A percentile compares a stretch with the other conserved stretches of the same genome.
phyloP scores from a whole-genome alignment of 2,113 vertebrate species.

The Tympanuchus pallidicinctus region DNA sequence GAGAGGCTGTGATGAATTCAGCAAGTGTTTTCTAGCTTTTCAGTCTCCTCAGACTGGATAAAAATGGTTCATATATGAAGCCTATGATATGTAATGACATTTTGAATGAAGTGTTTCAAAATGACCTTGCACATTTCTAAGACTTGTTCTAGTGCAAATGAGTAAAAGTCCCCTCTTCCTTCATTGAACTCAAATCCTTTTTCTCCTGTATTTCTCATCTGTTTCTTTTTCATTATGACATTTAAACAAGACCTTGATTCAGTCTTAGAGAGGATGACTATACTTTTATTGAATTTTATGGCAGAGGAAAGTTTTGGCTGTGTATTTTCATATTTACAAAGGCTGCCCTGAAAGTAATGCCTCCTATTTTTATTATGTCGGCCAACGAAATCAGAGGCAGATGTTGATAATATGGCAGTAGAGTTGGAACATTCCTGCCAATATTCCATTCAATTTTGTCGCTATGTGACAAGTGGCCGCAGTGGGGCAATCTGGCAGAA shows the following conservation, averaged over 20 bases:
- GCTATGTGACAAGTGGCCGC: too few species aligned
- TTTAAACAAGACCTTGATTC: not conserved
- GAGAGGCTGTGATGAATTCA: not conserved
- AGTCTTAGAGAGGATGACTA: not conserved
- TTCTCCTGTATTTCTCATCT: not conserved
- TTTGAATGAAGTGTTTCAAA: not conserved
- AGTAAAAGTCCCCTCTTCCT: not conserved
- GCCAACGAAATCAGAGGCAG: too few species aligned
- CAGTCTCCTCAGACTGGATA: not conserved
- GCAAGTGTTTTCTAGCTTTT: not conserved
- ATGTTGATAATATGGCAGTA: too few species aligned
- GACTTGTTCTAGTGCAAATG: not conserved
- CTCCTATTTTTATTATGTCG: too few species aligned
- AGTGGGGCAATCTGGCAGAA: too few species aligned
- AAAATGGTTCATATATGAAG: not conserved
- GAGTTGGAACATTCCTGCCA: too few species aligned
- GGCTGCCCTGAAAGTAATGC: too few species aligned
- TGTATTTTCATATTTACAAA: not conserved
- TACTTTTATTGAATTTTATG: not conserved
- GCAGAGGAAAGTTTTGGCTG: not conserved
- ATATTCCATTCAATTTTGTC: too few species aligned
- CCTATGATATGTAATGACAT: not conserved
- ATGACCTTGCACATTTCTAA: not conserved
- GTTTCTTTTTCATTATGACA: not conserved
- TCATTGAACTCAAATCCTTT: not conserved